Conservation (phyloP, 2,888 invertebrate genomes). For the Eristalis pertinax region DNA sequence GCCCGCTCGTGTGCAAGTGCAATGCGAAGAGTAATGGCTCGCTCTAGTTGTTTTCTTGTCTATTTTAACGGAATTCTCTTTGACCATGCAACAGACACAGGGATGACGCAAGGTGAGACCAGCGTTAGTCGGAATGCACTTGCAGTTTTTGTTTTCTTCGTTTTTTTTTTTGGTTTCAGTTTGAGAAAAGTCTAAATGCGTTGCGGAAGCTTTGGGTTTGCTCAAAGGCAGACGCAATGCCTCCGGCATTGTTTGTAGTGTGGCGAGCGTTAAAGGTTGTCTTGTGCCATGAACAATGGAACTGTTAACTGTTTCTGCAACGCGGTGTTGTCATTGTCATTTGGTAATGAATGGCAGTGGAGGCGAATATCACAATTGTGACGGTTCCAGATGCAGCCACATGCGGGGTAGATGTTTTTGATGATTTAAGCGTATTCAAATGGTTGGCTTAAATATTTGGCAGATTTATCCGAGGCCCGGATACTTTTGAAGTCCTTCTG, state of each 20-base stretch:
- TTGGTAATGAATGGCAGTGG: background rate
- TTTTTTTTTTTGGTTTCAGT: background rate
- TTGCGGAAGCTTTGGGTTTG: background rate
- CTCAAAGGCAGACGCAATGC: background rate
- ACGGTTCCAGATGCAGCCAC: no score
- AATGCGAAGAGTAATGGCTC: slow-evolving; percentile 6
- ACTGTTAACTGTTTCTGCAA: background rate
- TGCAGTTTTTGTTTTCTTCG: background rate
- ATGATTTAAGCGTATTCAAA: no score
- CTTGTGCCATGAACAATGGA: background rate
- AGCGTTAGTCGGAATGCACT: slow-evolving; percentile 5
- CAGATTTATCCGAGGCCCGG: no score
- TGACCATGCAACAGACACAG: slow-evolving; percentile 21
- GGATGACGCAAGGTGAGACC: slow-evolving; percentile 6
- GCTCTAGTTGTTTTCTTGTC: slow-evolving; percentile 34
- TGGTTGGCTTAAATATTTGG: no score
- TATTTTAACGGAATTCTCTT: slow-evolving; percentile 32
- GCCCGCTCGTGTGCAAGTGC: background rate
- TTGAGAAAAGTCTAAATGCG: background rate
- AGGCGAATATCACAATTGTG: background rate
- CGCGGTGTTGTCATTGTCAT: background rate
- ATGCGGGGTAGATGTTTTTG: no score
- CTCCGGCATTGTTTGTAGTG: background rate
- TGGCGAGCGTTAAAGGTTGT: background rate
- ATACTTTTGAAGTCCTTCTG: no score